phyloP scores from a whole-genome alignment of 2,888 invertebrate species.

The Ennomos fuscantarius region DNA sequence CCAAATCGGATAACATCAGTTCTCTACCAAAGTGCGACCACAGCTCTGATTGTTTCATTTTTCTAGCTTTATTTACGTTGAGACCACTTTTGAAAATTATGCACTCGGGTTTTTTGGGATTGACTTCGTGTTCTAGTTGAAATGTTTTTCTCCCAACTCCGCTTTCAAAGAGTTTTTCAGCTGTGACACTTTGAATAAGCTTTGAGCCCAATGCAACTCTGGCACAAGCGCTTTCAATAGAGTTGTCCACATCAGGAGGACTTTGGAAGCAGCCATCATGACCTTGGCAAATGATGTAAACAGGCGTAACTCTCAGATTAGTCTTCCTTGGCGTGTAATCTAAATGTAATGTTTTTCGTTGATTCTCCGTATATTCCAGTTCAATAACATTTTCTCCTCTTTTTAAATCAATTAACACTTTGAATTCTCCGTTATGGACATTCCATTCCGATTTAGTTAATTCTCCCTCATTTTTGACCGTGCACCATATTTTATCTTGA shows the following conservation, averaged over 20 bases:
- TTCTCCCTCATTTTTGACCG: slow-evolving; percentile 67
- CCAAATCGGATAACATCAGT: slow-evolving; percentile 89
- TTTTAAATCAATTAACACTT: slow-evolving; percentile 87
- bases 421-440: slow-evolving; percentile 88
- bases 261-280: slow-evolving; percentile 92
- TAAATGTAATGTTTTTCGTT: slow-evolving; percentile 75
- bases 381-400: slow-evolving; percentile 87
- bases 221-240: slow-evolving; percentile 89
- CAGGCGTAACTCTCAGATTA: slow-evolving; percentile 88
- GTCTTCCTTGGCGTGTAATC: slow-evolving; percentile 85
- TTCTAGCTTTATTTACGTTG: slow-evolving; percentile 88
- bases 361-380: slow-evolving; percentile 83
- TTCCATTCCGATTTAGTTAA: slow-evolving; percentile 84
- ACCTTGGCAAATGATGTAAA: slow-evolving; percentile 93
- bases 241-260: slow-evolving; percentile 86
- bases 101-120: slow-evolving; percentile 86
- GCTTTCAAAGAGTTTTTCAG: slow-evolving; percentile 93
- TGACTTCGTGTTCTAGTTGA: slow-evolving; percentile 88
- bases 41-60: slow-evolving; percentile 90
- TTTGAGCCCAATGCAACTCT: slow-evolving; percentile 91
- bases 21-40: slow-evolving; percentile 95
- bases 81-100: slow-evolving; percentile 90
- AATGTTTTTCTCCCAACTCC: slow-evolving; percentile 93
- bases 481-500: slow-evolving; percentile 73
- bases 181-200: slow-evolving; percentile 93